Percentiles rank a stretch among this genome's conserved stretches.
Evolutionary conservation across 2,113 vertebrate species (phyloP).

Genomic region (Seriola aureovittata): DNA sequence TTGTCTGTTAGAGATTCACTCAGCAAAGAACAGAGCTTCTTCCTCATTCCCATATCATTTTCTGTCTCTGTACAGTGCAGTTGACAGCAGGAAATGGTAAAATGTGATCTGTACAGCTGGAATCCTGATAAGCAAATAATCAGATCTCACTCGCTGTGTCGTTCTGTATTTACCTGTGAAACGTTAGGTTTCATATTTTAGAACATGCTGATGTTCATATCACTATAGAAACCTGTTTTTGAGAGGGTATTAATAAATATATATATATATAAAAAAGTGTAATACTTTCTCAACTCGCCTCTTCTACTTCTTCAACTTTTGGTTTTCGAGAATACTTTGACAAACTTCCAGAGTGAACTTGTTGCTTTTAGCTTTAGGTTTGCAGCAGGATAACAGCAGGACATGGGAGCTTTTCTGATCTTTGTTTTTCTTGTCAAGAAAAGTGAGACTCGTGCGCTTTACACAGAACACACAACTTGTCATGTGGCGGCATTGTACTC

Average conservation of each 20-base stretch:
- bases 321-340: constrained; percentile 19
- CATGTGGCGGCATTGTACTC: constrained; percentile 11
- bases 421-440: constrained; percentile 50
- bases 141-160: neutral
- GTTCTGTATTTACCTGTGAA: constrained; percentile 23
- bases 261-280: neutral
- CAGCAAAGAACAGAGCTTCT: constrained; percentile 10
- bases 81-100: neutral
- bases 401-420: constrained; percentile 13
- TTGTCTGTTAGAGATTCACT: constrained; percentile 39
- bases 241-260: neutral
- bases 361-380: constrained; percentile 10
- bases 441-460: constrained; percentile 21
- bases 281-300: neutral
- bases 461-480: constrained; percentile 31
- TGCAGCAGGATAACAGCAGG: constrained; percentile 2
- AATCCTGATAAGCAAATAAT: constrained; percentile 38
- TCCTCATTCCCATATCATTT: constrained; percentile 12
- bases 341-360: constrained; percentile 40
- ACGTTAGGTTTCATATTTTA: constrained; percentile 4
- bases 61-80: constrained; percentile 1
- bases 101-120: constrained; percentile 6
- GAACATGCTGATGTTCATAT: neutral
- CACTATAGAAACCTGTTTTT: neutral
- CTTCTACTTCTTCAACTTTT: neutral